Evolutionary conservation across 1,140 invertebrate species (phyloP).

Genomic region (Bradysia coprophila): DNA sequence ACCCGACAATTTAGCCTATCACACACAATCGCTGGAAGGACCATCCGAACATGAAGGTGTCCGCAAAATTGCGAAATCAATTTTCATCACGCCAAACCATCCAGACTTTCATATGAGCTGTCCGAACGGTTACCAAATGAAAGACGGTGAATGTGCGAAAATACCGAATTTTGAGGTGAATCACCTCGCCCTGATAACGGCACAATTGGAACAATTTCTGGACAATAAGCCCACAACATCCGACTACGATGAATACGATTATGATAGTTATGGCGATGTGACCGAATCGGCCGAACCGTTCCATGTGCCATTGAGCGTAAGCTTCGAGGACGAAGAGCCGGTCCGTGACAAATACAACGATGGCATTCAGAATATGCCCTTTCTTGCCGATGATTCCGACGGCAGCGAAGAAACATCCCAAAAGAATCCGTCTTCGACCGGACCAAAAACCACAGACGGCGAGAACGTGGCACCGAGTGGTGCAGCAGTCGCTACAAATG

Average conservation of each 20-base stretch:
- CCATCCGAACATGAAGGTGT: background rate
- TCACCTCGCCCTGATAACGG: background rate
- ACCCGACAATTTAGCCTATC: slow-evolving; percentile 1
- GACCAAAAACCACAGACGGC: background rate
- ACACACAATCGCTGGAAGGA: background rate
- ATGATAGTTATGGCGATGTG: background rate
- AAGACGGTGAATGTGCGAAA: background rate
- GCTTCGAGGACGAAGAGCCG: background rate
- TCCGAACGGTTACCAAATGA: background rate
- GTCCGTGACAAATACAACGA: background rate
- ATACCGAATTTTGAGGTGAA: background rate
- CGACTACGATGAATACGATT: background rate
- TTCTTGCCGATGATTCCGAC: background rate
- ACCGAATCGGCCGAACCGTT: background rate
- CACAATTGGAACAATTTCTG: background rate
- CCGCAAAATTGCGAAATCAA: slow-evolving; percentile 1
- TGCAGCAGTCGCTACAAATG: background rate
- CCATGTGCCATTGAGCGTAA: background rate
- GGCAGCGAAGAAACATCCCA: background rate
- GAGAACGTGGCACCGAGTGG: background rate
- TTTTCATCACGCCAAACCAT: slow-evolving; percentile 1
- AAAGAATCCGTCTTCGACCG: background rate
- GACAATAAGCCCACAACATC: background rate
- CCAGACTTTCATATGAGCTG: background rate
- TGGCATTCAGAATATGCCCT: background rate